Evolutionary conservation across 35 echinoderm and acorn worm species (phyloP).

Genomic region (Holothuria glaberrima): DNA sequence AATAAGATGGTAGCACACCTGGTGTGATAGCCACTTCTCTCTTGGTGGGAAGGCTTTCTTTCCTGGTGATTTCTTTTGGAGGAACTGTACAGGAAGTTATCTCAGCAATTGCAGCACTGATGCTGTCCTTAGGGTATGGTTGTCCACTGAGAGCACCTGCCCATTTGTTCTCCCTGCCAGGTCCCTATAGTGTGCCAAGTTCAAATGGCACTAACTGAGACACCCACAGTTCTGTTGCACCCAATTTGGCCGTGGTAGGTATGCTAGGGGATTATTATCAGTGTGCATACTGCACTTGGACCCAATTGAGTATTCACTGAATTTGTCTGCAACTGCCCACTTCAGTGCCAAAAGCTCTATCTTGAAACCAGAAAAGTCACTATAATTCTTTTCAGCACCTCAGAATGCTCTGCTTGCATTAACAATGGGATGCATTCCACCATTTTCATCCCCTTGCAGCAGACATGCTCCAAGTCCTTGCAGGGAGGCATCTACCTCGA

Average conservation of each 20-base stretch:
- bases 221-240: slow-evolving; percentile 50
- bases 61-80: too few species aligned
- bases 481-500: slow-evolving; percentile 60
- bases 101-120: too few species aligned
- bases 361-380: slow-evolving; percentile 60
- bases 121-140: too few species aligned
- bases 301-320: slow-evolving; percentile 55
- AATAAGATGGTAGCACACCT: too few species aligned
- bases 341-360: slow-evolving; percentile 49
- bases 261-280: slow-evolving; percentile 53
- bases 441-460: slow-evolving; percentile 45
- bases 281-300: slow-evolving; percentile 10
- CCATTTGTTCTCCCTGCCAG: slow-evolving; percentile 19
- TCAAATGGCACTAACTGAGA: slow-evolving; percentile 3
- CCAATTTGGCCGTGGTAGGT: slow-evolving; percentile 46
- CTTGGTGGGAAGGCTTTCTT: too few species aligned
- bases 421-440: slow-evolving; percentile 29
- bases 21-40: too few species aligned
- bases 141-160: slow-evolving; percentile 42
- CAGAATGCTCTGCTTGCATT: slow-evolving; percentile 46
- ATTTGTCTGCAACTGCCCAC: slow-evolving; percentile 71
- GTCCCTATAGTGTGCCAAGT: not conserved
- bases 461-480: slow-evolving; percentile 66
- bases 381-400: slow-evolving; percentile 51
- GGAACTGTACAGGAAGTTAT: too few species aligned